phyloP scores from a whole-genome alignment of 2,888 invertebrate genomes.

The Parascotia fuliginaria region DNA sequence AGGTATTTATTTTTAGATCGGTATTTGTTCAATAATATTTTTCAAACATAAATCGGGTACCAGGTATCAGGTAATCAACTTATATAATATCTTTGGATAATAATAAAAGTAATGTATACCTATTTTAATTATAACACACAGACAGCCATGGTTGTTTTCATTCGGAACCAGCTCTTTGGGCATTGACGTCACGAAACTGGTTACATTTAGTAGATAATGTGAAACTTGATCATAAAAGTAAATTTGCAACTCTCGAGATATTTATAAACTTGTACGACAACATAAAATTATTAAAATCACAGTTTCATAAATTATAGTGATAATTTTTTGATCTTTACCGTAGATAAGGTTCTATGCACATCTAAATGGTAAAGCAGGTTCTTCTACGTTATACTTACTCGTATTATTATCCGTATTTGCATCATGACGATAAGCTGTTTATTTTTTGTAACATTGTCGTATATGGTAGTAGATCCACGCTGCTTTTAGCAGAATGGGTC shows the following conservation, averaged over 20 bases:
- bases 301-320: constrained; percentile 15
- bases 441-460: too few species aligned
- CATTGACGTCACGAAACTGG: constrained; percentile 57
- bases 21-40: constrained; percentile 7
- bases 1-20: neutral
- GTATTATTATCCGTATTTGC: neutral
- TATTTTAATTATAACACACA: constrained; percentile 34
- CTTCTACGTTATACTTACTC: neutral
- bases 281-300: constrained; percentile 21
- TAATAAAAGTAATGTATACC: constrained; percentile 10
- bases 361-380: neutral
- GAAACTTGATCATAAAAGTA: constrained; percentile 44
- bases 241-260: constrained; percentile 41
- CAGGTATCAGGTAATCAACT: too few species aligned
- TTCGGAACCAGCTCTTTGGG: constrained; percentile 46
- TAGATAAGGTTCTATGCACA: neutral
- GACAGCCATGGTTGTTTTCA: constrained; percentile 38
- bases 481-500: too few species aligned
- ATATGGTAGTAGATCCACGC: too few species aligned
- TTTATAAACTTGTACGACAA: constrained; percentile 20
- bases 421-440: neutral
- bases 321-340: constrained; percentile 15
- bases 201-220: constrained; percentile 42
- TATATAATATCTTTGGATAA: constrained; percentile 15
- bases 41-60: constrained; percentile 12